Conservation (phyloP, 2,113 vertebrate genomes). For the Prolemur simus region DNA sequence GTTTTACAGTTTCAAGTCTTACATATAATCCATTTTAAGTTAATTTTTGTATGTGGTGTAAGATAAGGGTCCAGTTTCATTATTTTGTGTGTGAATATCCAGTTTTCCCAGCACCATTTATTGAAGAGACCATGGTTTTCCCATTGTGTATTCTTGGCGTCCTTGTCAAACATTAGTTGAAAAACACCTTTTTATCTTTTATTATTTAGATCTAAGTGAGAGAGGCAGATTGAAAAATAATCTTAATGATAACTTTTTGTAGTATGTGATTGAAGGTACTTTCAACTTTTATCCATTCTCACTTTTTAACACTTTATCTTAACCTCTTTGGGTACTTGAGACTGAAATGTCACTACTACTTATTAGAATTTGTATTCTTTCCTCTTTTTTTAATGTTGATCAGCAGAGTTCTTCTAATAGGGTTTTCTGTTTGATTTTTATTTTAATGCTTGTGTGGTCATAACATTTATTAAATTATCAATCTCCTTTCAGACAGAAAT, state of each 20-base stretch:
- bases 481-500: constrained; percentile 5
- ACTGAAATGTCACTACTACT: not conserved
- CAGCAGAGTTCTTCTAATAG: not conserved
- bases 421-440: constrained; percentile 22
- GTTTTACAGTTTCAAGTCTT: no score
- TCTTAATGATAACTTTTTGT: not conserved
- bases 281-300: not conserved
- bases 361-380: not conserved
- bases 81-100: not conserved
- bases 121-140: not conserved
- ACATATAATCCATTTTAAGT: no score
- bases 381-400: not conserved
- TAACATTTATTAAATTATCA: not conserved
- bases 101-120: not conserved
- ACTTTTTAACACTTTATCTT: not conserved
- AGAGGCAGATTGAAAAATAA: not conserved
- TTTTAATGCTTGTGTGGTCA: not conserved
- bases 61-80: not conserved
- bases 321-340: constrained; percentile 13
- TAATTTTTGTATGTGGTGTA: not conserved
- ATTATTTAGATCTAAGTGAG: not conserved
- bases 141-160: not conserved
- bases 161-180: not conserved
- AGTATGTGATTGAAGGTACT: not conserved
- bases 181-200: not conserved